A percentile compares a stretch with the other conserved stretches of the same genome.
These are phyloP conservation scores for Macrosteles quadrilineatus DNA, from an alignment of 1,140 invertebrate species.

Conservation along the genomic window DNA sequence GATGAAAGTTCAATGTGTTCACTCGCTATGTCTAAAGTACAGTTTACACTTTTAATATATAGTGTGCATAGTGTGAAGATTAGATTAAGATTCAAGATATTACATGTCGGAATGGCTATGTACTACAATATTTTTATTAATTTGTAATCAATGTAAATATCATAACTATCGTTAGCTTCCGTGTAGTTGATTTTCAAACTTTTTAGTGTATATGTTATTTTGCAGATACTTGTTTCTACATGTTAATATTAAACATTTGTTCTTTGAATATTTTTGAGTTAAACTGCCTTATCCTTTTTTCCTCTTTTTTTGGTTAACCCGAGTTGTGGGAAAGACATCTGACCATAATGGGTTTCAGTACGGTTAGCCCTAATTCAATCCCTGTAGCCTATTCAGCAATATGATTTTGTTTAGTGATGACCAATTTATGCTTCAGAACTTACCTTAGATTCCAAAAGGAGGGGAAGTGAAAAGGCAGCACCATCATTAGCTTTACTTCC, in stretches of 20 bases:
- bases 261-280: too few species aligned
- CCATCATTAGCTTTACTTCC: too few species aligned
- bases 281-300: too few species aligned
- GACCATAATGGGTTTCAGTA: too few species aligned
- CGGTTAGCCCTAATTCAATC: too few species aligned
- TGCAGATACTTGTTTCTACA: conserved; percentile 23
- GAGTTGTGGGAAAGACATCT: too few species aligned
- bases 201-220: conserved; percentile 24
- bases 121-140: conserved; percentile 20
- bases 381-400: too few species aligned
- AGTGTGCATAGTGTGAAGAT: conserved; percentile 15
- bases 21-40: conserved; percentile 24
- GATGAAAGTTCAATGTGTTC: conserved; percentile 1
- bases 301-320: too few species aligned
- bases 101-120: conserved; percentile 20
- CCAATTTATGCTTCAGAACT: too few species aligned
- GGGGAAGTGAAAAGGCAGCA: too few species aligned
- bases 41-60: conserved; percentile 25
- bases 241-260: conserved; percentile 22
- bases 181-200: conserved; percentile 14
- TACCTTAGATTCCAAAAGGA: too few species aligned
- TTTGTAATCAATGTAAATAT: conserved; percentile 26
- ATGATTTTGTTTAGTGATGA: too few species aligned
- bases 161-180: conserved; percentile 16
- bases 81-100: neutral